Conservation (phyloP, 1,140 invertebrate species). For the Pinna nobilis region DNA sequence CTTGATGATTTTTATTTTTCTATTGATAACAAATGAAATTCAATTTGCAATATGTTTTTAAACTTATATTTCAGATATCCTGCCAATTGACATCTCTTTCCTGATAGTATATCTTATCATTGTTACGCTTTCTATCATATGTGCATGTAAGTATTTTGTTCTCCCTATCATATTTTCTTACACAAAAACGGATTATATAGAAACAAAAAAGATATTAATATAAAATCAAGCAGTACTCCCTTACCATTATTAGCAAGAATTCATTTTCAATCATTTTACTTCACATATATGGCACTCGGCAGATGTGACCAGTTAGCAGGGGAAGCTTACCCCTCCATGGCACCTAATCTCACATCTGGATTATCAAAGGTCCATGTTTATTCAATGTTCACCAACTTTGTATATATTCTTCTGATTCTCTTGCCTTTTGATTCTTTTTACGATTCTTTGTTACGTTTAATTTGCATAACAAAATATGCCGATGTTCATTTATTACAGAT, state of each 20-base stretch:
- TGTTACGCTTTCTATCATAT: slow-evolving; percentile 58
- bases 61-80: slow-evolving; percentile 71
- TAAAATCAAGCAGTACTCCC: background rate
- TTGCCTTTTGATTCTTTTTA: background rate
- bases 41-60: slow-evolving; percentile 10
- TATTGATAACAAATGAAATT: background rate
- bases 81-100: slow-evolving; percentile 74
- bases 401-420: background rate
- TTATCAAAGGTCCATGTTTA: too few species aligned
- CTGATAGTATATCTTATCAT: slow-evolving; percentile 68
- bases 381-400: too few species aligned
- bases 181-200: background rate
- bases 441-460: background rate
- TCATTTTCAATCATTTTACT: background rate
- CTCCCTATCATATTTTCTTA: background rate
- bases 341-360: too few species aligned
- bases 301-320: too few species aligned
- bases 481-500: slow-evolving; percentile 74
- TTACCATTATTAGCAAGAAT: too few species aligned
- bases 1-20: background rate
- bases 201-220: background rate
- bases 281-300: background rate
- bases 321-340: too few species aligned
- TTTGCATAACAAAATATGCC: background rate
- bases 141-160: slow-evolving; percentile 73